phyloP scores from a whole-genome alignment of 2,888 invertebrate species.

The Drosophila parthenogenetica region DNA sequence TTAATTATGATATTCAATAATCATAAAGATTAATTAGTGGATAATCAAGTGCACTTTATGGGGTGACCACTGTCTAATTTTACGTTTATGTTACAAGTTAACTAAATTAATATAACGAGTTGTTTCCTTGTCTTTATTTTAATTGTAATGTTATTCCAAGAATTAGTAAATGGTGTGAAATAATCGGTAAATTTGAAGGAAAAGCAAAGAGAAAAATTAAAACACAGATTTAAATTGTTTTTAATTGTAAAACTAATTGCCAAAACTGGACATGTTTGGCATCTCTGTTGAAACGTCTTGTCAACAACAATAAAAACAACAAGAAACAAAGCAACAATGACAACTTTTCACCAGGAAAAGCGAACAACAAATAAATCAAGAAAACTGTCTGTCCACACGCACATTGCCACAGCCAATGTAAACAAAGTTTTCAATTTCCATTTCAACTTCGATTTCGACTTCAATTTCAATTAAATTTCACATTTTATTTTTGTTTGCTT shows the following conservation, averaged over 20 bases:
- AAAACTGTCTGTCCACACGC: conserved; percentile 30
- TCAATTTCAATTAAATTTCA: conserved; percentile 21
- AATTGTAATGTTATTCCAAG: conserved; percentile 26
- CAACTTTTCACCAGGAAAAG: conserved; percentile 75
- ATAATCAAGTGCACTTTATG: neutral
- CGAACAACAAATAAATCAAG: conserved; percentile 13
- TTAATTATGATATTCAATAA: neutral
- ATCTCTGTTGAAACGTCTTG: conserved; percentile 44
- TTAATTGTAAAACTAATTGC: conserved; percentile 69
- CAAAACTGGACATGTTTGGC: conserved; percentile 44
- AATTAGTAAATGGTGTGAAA: conserved; percentile 43
- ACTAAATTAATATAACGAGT: neutral
- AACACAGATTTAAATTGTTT: conserved; percentile 57
- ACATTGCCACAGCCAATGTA: conserved; percentile 22
- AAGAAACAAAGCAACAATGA: conserved; percentile 34
- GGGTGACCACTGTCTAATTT: neutral
- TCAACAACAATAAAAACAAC: conserved; percentile 12
- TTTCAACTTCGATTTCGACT: conserved; percentile 24
- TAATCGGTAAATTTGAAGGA: conserved; percentile 24
- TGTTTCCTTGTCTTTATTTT: conserved; percentile 6
- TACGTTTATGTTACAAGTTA: neutral
- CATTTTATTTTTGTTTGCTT: conserved; percentile 22
- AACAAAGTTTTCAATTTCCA: conserved; percentile 36
- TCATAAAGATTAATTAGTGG: neutral
- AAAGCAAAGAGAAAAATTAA: neutral